Percentiles rank a stretch among this genome's conserved stretches.
These are phyloP conservation scores for Belgica antarctica DNA, from an alignment of 2,888 invertebrate species.

Conservation along the genomic window DNA sequence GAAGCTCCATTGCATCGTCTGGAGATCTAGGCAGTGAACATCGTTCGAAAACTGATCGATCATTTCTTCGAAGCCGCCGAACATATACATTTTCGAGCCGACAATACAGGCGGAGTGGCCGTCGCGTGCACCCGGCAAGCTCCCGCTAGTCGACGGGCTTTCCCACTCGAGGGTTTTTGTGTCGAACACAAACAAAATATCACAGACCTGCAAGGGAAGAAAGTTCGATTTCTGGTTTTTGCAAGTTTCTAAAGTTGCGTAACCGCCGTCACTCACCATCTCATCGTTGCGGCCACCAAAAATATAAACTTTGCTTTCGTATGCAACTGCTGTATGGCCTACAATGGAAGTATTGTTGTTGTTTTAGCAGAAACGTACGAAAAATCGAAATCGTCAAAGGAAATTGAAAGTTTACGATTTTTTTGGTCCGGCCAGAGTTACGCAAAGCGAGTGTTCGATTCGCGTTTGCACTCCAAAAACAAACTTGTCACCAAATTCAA, in stretches of 20 bases:
- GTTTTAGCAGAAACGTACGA: neutral
- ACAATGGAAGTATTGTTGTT: neutral
- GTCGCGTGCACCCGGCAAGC: conserved; percentile 77
- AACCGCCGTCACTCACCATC: conserved; percentile 46
- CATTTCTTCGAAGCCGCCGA: conserved; percentile 87
- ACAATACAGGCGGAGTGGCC: conserved; percentile 88
- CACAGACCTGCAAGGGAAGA: conserved; percentile 62
- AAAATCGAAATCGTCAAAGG: conserved; percentile 5
- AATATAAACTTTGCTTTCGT: conserved; percentile 69
- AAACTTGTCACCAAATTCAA: no score
- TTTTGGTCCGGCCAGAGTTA: no score
- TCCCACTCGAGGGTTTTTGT: conserved; percentile 69
- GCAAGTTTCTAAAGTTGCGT: neutral
- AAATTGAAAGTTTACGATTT: conserved; percentile 7
- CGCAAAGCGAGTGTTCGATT: no score
- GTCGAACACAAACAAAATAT: conserved; percentile 77
- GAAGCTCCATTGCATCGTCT: conserved; percentile 69
- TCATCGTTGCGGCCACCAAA: conserved; percentile 93
- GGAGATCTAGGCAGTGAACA: conserved; percentile 71
- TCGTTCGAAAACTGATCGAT: conserved; percentile 77
- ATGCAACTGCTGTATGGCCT: conserved; percentile 79
- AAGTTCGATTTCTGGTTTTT: neutral
- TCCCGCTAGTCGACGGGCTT: conserved; percentile 64
- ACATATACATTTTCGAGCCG: conserved; percentile 77
- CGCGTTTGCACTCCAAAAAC: no score